These are phyloP conservation scores for Glomeris maerens DNA, from an alignment of 1,140 invertebrate species.

Conservation along the genomic window DNA sequence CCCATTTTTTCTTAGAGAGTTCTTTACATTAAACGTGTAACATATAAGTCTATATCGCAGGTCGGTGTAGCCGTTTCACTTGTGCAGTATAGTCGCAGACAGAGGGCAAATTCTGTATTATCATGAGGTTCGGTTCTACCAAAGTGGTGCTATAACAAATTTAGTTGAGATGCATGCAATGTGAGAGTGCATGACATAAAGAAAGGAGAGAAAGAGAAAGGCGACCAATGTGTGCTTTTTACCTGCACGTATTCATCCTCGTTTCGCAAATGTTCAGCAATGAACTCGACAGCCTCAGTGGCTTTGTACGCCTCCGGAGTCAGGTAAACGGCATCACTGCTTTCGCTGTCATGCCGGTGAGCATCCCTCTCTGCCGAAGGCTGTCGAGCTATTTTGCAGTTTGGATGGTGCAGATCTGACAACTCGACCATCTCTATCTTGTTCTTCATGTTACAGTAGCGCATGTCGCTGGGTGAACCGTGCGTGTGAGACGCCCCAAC, in stretches of 20 bases:
- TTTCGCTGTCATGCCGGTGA: constrained; percentile 66
- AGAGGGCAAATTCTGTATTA: no score
- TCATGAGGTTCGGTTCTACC: no score
- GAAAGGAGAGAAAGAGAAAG: constrained; percentile 2
- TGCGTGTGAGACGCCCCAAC: constrained; percentile 11
- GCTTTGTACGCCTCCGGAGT: constrained; percentile 79
- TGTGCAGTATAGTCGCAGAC: no score
- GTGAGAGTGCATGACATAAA: constrained; percentile 18
- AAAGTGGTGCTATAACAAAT: no score
- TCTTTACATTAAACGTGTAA: no score
- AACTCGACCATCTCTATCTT: constrained; percentile 79
- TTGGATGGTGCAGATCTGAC: constrained; percentile 85
- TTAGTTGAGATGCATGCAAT: no score
- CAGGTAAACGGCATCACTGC: constrained; percentile 71
- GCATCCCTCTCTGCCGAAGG: constrained; percentile 32
- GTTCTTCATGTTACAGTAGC: constrained; percentile 47
- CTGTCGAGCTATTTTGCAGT: constrained; percentile 61
- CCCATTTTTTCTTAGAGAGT: no score
- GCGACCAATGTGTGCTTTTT: constrained; percentile 17
- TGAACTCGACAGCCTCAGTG: constrained; percentile 93
- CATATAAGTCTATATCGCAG: no score
- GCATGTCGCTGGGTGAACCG: constrained; percentile 28
- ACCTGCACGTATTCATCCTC: constrained; percentile 96
- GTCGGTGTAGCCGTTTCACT: no score
- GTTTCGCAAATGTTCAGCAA: constrained; percentile 91